Evolutionary conservation across 2,113 vertebrate species (phyloP).

Genomic region (Himantopus leucocephalus): DNA sequence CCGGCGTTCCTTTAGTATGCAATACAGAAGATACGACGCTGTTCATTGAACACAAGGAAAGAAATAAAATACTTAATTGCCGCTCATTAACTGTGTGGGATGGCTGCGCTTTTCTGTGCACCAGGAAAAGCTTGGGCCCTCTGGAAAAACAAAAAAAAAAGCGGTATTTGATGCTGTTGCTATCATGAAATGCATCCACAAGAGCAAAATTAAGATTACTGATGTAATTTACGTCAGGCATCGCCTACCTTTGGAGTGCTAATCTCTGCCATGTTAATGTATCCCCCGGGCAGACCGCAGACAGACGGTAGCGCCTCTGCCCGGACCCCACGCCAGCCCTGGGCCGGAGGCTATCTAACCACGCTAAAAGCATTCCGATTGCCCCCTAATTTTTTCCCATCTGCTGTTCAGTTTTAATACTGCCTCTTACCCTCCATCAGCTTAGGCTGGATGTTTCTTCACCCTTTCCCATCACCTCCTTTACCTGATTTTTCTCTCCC

Average conservation of each 20-base stretch:
- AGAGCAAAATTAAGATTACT: neutral
- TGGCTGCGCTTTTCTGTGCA: neutral
- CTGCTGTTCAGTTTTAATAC: neutral
- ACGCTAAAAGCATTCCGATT: accelerated
- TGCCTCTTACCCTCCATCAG: neutral
- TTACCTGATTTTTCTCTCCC: neutral
- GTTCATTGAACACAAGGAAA: neutral
- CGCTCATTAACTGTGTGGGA: neutral
- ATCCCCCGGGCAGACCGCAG: neutral
- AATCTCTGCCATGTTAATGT: accelerated
- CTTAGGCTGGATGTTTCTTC: neutral
- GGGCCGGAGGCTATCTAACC: neutral
- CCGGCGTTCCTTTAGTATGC: accelerated
- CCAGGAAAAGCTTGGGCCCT: neutral
- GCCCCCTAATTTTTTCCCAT: neutral
- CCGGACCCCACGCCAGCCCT: accelerated
- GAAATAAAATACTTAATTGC: neutral
- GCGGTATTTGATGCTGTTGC: accelerated
- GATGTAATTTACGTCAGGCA: accelerated
- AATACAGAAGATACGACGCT: accelerated
- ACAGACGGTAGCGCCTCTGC: neutral
- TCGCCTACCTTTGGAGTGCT: neutral
- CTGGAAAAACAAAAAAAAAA: neutral
- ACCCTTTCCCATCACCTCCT: neutral
- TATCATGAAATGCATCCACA: accelerated